These are phyloP conservation scores for Uloborus diversus DNA, from an alignment of 1,140 invertebrate genomes.

Conservation along the genomic window DNA sequence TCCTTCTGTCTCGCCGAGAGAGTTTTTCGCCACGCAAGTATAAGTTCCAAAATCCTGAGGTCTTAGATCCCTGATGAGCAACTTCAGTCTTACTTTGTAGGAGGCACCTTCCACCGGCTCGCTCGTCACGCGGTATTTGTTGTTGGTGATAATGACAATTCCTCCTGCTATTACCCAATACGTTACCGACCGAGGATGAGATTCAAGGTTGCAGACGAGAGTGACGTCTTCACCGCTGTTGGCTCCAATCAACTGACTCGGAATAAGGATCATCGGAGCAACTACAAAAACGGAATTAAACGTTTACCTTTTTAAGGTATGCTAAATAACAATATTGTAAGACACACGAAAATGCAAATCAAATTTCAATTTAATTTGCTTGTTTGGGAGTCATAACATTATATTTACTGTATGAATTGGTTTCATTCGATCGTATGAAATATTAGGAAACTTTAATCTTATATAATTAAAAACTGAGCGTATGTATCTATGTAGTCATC, in stretches of 20 bases:
- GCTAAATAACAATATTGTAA: neutral
- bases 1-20: constrained; percentile 88
- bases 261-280: constrained; percentile 67
- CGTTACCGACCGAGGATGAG: constrained; percentile 56
- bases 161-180: constrained; percentile 58
- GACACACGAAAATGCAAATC: no score
- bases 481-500: no score
- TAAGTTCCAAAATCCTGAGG: constrained; percentile 82
- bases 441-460: neutral
- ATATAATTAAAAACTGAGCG: neutral
- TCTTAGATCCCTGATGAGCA: constrained; percentile 55
- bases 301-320: neutral
- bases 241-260: constrained; percentile 66
- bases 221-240: constrained; percentile 64
- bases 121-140: constrained; percentile 51
- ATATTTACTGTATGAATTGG: neutral
- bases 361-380: no score
- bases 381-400: neutral
- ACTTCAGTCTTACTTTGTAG: constrained; percentile 56
- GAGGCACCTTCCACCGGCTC: neutral
- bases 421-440: neutral
- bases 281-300: constrained; percentile 60
- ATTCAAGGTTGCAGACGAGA: constrained; percentile 66
- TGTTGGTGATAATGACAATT: constrained; percentile 58
- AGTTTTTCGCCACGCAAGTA: constrained; percentile 93